phyloP scores from a whole-genome alignment of 2,888 invertebrate species.

The Leptinotarsa tumamoca region DNA sequence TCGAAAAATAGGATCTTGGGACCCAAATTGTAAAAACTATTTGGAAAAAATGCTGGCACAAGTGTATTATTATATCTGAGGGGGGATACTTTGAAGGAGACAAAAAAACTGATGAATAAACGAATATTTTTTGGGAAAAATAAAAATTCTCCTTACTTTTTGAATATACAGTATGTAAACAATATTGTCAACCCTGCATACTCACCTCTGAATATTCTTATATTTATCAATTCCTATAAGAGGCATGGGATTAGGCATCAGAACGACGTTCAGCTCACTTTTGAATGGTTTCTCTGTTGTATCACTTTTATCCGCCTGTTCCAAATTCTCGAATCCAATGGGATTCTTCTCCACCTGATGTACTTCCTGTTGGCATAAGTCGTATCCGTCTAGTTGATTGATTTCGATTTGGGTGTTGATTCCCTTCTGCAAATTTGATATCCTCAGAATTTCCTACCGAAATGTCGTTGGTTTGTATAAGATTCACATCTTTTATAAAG shows the following conservation, averaged over 20 bases:
- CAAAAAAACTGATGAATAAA: too few relatives aligned
- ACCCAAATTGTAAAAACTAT: too few relatives aligned
- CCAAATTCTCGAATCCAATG: slow-evolving; percentile 30
- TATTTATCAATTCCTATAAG: slow-evolving; percentile 66
- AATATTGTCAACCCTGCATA: background rate
- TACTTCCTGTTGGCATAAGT: slow-evolving; percentile 21
- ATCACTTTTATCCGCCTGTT: slow-evolving; percentile 41
- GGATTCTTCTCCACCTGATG: background rate
- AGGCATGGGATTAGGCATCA: slow-evolving; percentile 67
- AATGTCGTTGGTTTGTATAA: slow-evolving; percentile 27
- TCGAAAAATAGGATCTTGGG: too few relatives aligned
- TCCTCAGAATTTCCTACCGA: slow-evolving; percentile 56
- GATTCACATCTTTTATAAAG: background rate
- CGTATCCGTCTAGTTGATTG: slow-evolving; percentile 30
- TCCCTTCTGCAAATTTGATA: slow-evolving; percentile 56
- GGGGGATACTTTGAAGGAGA: too few relatives aligned
- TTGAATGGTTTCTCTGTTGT: slow-evolving; percentile 59
- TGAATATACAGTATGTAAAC: background rate
- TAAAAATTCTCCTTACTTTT: too few relatives aligned
- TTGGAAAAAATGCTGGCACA: too few relatives aligned
- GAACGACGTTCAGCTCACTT: slow-evolving; percentile 64
- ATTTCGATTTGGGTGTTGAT: slow-evolving; percentile 26
- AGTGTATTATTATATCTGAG: too few relatives aligned
- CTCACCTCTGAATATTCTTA: slow-evolving; percentile 59
- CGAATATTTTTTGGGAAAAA: too few relatives aligned